Percentiles rank a stretch among this genome's conserved stretches.
These are phyloP conservation scores for Gobio occitaniae DNA, from an alignment of 2,797 vertebrate genomes.

Conservation along the genomic window DNA sequence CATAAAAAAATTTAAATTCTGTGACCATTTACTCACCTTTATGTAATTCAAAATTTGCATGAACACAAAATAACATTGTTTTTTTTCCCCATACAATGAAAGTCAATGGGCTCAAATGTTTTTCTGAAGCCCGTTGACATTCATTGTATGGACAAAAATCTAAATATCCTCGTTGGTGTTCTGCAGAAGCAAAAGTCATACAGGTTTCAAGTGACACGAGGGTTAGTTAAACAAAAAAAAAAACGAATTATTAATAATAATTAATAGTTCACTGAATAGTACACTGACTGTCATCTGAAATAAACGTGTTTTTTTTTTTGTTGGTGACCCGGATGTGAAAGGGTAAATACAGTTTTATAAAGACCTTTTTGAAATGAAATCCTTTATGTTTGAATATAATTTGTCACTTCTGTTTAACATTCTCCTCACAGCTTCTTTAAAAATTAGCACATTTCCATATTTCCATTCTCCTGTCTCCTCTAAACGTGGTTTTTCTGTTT, in stretches of 20 bases:
- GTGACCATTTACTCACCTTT: neutral
- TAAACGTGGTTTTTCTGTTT: constrained; percentile 6
- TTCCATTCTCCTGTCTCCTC: constrained; percentile 18
- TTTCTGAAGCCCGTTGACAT: neutral
- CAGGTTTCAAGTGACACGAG: neutral
- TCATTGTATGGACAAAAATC: neutral
- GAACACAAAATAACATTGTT: neutral
- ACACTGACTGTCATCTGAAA: neutral
- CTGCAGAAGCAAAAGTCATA: neutral
- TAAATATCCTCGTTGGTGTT: neutral
- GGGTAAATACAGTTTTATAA: neutral
- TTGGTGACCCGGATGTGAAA: too few species aligned
- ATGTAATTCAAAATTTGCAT: neutral
- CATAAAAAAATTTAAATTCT: neutral
- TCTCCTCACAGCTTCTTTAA: constrained; percentile 12
- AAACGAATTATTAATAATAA: too few species aligned
- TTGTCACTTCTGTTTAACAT: constrained; percentile 31
- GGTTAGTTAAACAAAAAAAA: neutral
- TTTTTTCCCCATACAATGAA: too few species aligned
- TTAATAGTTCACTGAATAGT: too few species aligned
- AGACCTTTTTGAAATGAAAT: neutral
- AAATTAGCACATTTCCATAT: constrained; percentile 24
- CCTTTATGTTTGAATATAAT: neutral
- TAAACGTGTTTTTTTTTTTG: neutral
- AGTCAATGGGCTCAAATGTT: neutral